Base-by-base conservation (phyloP, 2,797 vertebrate species). In the Platyrinchus mystaceus region DNA sequence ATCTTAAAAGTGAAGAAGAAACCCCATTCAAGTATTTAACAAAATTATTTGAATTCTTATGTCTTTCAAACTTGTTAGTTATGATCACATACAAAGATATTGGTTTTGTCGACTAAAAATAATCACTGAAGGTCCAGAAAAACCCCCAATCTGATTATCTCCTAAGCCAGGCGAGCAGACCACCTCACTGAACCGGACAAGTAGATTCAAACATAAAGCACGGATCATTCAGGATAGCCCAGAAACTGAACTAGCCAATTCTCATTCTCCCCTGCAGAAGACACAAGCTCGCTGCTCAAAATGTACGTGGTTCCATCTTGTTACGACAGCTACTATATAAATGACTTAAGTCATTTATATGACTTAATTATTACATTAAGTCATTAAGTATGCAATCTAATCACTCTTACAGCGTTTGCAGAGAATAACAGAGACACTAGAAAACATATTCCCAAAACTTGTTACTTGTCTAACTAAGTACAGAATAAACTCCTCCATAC, bases 81-180 rank as follows among this genome's bases (percentile, higher is more conserved):
- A 67, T 0, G 0, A 59, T 22, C 39, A 47, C 1, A 1, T 44
- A 87, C 36, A 16, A 66, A 3, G 11, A 27, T 32, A 63, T 0
- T n/a, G 37, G 16, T 73, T 93, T 93, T 89, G 84, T 4, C 0
- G 0, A 71, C n/a, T 8, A 77, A 84, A 87, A 91, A 84, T 30
- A 77, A 80, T 46, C 1, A 3, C 26, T 37, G 26, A 62, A 64
- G 11, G 37, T 41, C 6, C 9, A 10, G 20, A 12, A 55, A 47
- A 46, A 80, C 80, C 60, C 64, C 27, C 14, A 55, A 64, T 24
- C 10, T 17, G 16, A 68, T 79, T 59, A 47, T 41, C 34, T 36
- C n/a, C 39, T 24, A 64, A 77, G 10, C 12, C 12, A 52, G 11
- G 28, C 7, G 41, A 50, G 58, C n/a, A 88, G 53, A 59, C 6